A percentile compares a stretch with the other conserved stretches of the same genome.
Evolutionary conservation across 1,140 invertebrate genomes (phyloP).

Genomic region (Delia radicum): DNA sequence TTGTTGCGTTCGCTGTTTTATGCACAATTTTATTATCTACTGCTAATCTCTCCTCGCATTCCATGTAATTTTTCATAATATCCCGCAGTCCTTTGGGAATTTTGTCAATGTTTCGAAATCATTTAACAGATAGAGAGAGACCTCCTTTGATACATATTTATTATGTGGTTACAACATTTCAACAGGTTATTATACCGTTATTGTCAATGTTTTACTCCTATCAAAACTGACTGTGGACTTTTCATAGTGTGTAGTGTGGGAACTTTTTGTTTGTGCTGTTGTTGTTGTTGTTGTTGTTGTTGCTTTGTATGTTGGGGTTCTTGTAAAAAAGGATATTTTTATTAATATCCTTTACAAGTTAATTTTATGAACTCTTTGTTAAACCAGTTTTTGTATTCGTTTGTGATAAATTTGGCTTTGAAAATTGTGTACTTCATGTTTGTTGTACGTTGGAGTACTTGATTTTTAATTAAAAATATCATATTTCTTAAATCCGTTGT

Average conservation of each 20-base stretch:
- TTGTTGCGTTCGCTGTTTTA: neutral
- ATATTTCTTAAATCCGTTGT: conserved; percentile 39
- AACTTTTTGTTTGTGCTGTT: neutral
- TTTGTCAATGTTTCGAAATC: neutral
- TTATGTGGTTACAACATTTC: neutral
- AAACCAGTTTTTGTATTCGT: conserved; percentile 1
- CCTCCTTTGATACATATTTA: neutral
- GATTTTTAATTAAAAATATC: conserved; percentile 36
- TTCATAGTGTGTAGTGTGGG: neutral
- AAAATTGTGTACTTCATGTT: neutral
- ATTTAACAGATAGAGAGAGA: neutral
- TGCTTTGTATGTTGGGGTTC: neutral
- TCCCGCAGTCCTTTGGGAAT: conserved; percentile 25
- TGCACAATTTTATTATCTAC: conserved; percentile 24
- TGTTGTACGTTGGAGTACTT: conserved; percentile 17
- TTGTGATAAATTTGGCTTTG: neutral
- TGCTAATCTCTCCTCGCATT: neutral
- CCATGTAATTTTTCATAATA: neutral
- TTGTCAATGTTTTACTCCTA: neutral
- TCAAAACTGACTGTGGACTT: neutral
- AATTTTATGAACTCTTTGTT: neutral
- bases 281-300: neutral
- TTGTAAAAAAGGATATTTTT: conserved; percentile 10
- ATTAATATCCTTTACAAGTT: conserved; percentile 16
- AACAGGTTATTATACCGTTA: conserved; percentile 16